Base-by-base conservation (phyloP, 2,888 invertebrate genomes). In the Mesoligia furuncula region DNA sequence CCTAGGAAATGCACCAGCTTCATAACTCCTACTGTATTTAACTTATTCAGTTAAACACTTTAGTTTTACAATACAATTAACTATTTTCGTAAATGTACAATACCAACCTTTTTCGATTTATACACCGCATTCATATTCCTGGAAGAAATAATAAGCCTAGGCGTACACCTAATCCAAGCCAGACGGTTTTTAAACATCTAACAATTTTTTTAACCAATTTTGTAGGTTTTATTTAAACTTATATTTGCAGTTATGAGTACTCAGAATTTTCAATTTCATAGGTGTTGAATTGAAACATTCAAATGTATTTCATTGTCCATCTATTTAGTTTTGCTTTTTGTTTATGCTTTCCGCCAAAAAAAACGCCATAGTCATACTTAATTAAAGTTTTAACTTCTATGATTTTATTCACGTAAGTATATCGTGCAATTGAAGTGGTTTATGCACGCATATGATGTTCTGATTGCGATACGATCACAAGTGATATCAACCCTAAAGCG, bases 391-490 rank as follows among this genome's bases (percentile, higher is more conserved):
- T 36, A 24, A 68, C 15, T 39, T 57, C 36, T 48, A 77, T 62
- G 11, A 67, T 42, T 68, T 64, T 15, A 78, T 36, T 48, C 24
- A 77, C 67, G 48, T 48, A 36, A 57, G 17, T 17, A 20, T 66
- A 48, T 64, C 15, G 57, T 71, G 61, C 54, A 57, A 62, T 57
- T 67, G 42, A 51, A 59, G 61, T 80, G 54, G 45, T 84, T 69
- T 65, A 65, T 80, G 66, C 84, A 84, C 73, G 67, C 80, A 62
- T 69, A 79, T 65, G 11, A 69, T 72, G 57, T 84, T 72, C 57
- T 80, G 54, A 67, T 84, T 62, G 66, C 39, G 66, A 81, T 73
- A 84, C 59, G 42, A 51, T 59, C 62, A 68, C 59, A 17, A 67
- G 48, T 71, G 61, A 72, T 62, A 84, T 57, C 84, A 67, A 73